A percentile compares a stretch with the other conserved stretches of the same genome.
Evolutionary conservation across 2,797 vertebrate species (phyloP).

Genomic region (Nothura maculosa): DNA sequence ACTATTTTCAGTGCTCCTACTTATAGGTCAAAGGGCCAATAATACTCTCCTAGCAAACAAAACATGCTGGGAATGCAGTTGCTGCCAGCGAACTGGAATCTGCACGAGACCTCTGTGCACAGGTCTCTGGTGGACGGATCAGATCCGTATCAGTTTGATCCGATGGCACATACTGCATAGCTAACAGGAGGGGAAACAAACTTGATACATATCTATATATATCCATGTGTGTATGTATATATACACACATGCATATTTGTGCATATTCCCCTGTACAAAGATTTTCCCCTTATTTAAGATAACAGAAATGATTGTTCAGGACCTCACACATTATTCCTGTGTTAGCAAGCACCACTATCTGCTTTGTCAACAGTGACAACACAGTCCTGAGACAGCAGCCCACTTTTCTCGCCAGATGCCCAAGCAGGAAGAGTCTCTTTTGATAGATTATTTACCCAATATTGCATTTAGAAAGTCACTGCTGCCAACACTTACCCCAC

Average conservation of each 20-base stretch:
- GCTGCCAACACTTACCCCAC: neutral
- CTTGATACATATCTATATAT: neutral
- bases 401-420: neutral
- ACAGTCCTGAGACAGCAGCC: neutral
- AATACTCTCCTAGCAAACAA: neutral
- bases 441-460: neutral
- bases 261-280: neutral
- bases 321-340: neutral
- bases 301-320: neutral
- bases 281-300: neutral
- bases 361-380: neutral
- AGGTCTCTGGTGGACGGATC: neutral
- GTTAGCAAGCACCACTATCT: neutral
- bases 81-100: neutral
- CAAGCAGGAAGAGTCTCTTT: neutral
- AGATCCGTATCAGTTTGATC: neutral
- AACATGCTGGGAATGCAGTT: neutral
- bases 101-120: neutral
- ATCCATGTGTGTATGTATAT: neutral
- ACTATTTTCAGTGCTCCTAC: conserved; percentile 8
- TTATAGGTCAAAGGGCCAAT: neutral
- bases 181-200: neutral
- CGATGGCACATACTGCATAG: neutral
- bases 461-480: neutral
- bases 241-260: neutral